Base-by-base conservation (phyloP, 2,888 invertebrate species). In the Operophtera brumata region DNA sequence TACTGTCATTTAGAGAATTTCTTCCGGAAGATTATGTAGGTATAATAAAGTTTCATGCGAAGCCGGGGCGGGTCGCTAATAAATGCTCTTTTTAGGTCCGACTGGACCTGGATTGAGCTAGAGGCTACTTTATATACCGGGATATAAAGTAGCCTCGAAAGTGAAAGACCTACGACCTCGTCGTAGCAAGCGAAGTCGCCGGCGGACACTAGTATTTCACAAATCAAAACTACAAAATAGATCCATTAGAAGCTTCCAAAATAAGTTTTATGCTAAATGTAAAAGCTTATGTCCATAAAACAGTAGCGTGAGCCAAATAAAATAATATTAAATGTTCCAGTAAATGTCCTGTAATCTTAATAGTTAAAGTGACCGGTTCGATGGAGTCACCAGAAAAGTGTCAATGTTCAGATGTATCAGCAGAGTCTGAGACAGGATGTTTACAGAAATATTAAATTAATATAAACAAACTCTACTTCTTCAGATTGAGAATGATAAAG, bases 341-440 rank as follows among this genome's bases (percentile, higher is more conserved):
- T 30, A 0, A 30, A 47, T 32, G 35, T 34, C 20, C 12, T 37
- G 26, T 45, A 36, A 47, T 46, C 13, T 41, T 51, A 42, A 56
- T 56, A 41, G 40, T 20, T 20, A 55, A 55, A 58, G 54, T 61
- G 57, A 61, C 59, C 57, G 46, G 43, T 36, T 26, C 12, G 25
- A 35, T 44, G 47, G 45, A 45, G 8, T 32, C 43, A 48, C 44
- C 11, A 47, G 8, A 43, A 28, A 46, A 10, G 28, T 46, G 48
- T 54, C 37, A 49, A 47, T 40, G 41, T 28, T 47, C 34, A 26
- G 12, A 20, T n/a, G 25, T 30, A 45, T 39, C 20, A 20, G 20
- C 20, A 20, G 20, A 20, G 20, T 20, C 13, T 9, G 13, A 34
- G 7, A 25, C 8, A 40, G 43, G 48, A 43, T 46, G 47, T 45